Evolutionary conservation across 2,888 invertebrate genomes (phyloP).

Genomic region (Aproaerema taeniolella): DNA sequence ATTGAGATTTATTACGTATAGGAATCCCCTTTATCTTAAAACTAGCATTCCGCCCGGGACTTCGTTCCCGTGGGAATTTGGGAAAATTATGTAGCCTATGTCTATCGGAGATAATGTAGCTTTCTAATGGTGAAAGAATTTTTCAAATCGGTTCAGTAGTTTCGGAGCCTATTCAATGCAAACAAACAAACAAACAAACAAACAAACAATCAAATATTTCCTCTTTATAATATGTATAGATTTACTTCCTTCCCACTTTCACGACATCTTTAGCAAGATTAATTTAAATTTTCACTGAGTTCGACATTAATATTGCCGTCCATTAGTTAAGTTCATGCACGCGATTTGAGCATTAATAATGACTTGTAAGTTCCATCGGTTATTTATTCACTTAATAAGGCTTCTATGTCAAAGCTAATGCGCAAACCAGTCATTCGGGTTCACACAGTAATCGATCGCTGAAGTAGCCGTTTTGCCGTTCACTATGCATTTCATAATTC

Average conservation of each 20-base stretch:
- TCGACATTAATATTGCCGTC: constrained; percentile 10
- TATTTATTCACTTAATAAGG: constrained; percentile 37
- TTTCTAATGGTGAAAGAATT: no score
- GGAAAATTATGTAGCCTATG: no score
- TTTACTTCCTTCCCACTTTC: constrained; percentile 9
- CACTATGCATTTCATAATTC: constrained; percentile 41
- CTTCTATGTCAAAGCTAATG: constrained; percentile 47
- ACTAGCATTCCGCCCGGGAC: no score
- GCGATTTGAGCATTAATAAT: constrained; percentile 19
- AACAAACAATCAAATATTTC: no score
- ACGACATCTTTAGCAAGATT: constrained; percentile 6
- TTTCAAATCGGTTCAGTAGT: no score
- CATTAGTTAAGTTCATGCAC: constrained; percentile 15
- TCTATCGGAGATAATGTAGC: no score
- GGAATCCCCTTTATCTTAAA: no score
- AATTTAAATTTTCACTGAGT: constrained; percentile 9
- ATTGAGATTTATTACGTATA: no score
- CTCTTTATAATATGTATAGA: no score
- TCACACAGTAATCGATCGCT: constrained; percentile 30
- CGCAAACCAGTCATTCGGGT: constrained; percentile 38
- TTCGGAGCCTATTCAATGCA: no score
- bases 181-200: no score
- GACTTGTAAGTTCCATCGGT: constrained; percentile 25
- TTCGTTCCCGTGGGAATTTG: no score
- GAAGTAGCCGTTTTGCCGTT: constrained; percentile 31